These are phyloP conservation scores for Misgurnus mizolepis DNA, from an alignment of 2,113 vertebrate genomes.

Conservation along the genomic window DNA sequence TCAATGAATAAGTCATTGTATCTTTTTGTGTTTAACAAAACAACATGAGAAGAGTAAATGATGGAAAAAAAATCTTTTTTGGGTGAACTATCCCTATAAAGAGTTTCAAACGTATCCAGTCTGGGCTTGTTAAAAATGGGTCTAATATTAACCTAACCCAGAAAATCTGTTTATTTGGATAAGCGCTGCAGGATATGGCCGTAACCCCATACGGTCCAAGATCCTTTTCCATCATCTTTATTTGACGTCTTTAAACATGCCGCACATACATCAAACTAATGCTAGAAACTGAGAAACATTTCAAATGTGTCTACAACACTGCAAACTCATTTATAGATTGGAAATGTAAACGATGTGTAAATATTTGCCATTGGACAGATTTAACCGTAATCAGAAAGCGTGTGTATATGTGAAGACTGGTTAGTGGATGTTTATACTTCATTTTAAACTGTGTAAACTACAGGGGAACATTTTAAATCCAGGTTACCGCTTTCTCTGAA, in stretches of 20 bases:
- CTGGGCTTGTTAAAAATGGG: constrained; percentile 18
- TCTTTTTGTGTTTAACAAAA: too few species aligned
- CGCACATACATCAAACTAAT: constrained; percentile 6
- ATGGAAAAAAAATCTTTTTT: too few species aligned
- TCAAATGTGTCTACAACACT: neutral
- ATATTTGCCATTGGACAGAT: neutral
- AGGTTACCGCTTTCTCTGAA: neutral
- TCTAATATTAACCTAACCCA: constrained; percentile 47
- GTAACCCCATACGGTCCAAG: neutral
- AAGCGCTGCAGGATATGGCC: constrained; percentile 16
- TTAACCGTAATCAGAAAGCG: neutral
- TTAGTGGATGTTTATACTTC: neutral
- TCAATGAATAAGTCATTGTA: too few species aligned
- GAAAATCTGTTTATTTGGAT: constrained; percentile 44
- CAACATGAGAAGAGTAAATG: too few species aligned
- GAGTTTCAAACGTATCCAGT: constrained; percentile 11
- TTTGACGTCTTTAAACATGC: constrained; percentile 5
- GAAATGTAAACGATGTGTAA: neutral
- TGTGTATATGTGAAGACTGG: neutral
- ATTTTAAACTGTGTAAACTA: neutral
- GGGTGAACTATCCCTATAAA: too few species aligned
- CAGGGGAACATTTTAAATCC: neutral
- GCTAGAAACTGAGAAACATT: constrained; percentile 2
- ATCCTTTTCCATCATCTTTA: neutral
- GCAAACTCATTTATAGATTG: neutral